phyloP scores from a whole-genome alignment of 2,113 vertebrate genomes.

The Callipepla squamata region DNA sequence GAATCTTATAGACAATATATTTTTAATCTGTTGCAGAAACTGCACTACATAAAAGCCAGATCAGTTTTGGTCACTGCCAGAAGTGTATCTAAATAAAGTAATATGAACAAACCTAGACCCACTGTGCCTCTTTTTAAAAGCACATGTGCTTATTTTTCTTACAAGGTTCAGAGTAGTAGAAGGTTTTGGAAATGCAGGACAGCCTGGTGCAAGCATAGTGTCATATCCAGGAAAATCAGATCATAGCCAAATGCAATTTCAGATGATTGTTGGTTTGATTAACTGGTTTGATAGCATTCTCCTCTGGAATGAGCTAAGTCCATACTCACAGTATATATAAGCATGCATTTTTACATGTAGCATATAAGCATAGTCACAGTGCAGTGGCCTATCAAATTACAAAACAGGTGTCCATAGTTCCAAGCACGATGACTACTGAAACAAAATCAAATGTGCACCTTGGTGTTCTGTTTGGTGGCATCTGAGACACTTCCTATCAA shows the following conservation, averaged over 20 bases:
- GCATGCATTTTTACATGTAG: no score
- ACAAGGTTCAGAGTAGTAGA: neutral
- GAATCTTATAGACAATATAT: constrained; percentile 1
- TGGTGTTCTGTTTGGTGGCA: neutral
- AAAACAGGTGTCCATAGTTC: neutral
- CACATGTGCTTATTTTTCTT: neutral
- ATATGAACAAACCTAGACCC: neutral
- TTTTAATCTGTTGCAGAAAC: neutral
- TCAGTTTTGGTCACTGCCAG: neutral
- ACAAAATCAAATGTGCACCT: neutral
- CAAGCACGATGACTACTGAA: neutral
- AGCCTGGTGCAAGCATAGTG: neutral
- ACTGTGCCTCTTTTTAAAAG: neutral
- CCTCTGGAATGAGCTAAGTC: neutral
- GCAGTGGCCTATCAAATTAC: neutral
- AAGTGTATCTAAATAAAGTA: neutral
- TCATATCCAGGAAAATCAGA: neutral
- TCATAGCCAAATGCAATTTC: neutral
- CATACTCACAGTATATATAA: neutral
- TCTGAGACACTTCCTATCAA: neutral
- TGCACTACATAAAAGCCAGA: neutral
- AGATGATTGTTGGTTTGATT: neutral
- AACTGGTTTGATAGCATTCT: neutral
- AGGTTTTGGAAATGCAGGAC: neutral
- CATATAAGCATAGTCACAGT: no score